A percentile compares a stretch with the other conserved stretches of the same genome.
phyloP scores from a whole-genome alignment of 1,140 invertebrate genomes.

The Alviniconcha marisindica region DNA sequence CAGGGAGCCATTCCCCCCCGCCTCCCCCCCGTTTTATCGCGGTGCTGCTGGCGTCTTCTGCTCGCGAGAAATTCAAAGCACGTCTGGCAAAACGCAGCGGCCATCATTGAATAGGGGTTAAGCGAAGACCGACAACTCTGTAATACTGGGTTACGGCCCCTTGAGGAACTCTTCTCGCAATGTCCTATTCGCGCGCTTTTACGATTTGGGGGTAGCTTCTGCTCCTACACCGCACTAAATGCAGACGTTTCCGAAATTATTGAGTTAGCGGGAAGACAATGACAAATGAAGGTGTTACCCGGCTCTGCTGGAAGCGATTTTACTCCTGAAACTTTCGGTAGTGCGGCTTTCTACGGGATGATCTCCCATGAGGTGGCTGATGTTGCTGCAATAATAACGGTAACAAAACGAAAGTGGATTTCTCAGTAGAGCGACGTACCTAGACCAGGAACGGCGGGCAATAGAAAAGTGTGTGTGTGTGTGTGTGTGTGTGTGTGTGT shows the following conservation, averaged over 20 bases:
- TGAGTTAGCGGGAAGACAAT: slow-evolving; percentile 18
- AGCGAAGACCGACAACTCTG: background rate
- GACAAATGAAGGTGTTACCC: slow-evolving; percentile 11
- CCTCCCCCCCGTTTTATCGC: slow-evolving; percentile 3
- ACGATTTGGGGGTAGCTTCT: background rate
- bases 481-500: no score
- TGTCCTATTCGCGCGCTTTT: slow-evolving; percentile 18
- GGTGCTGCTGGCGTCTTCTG: no score
- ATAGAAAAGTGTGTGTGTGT: no score
- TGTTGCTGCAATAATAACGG: no score
- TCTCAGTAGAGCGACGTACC: no score
- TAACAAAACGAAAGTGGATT: no score
- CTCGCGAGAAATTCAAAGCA: slow-evolving; percentile 9
- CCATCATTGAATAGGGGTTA: background rate
- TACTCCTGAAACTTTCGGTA: no score
- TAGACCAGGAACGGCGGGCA: no score
- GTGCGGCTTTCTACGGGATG: no score
- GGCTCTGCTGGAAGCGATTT: background rate
- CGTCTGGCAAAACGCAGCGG: background rate
- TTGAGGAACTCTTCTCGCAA: slow-evolving; percentile 29
- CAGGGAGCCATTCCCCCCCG: no score
- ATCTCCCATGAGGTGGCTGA: no score
- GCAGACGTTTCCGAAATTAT: slow-evolving; percentile 2
- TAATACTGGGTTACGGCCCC: slow-evolving; percentile 31
- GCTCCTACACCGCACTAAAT: background rate